Evolutionary conservation across 2,888 invertebrate species (phyloP).

Genomic region (Ectobius pallidus): DNA sequence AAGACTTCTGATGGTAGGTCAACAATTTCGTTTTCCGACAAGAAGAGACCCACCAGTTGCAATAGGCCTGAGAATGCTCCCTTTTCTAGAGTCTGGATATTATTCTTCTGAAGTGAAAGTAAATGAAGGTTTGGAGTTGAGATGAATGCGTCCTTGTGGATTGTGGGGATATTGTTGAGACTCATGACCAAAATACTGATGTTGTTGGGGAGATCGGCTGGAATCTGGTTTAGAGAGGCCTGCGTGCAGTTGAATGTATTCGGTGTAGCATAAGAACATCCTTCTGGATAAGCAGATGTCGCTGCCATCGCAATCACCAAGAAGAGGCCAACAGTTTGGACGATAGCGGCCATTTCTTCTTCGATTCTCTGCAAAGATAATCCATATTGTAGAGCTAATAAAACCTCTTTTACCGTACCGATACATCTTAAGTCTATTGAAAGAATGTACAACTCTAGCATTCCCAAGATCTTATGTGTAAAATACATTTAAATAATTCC

Average conservation of each 20-base stretch:
- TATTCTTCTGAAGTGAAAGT: background rate
- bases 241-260: background rate
- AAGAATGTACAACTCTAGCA: no score
- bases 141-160: background rate
- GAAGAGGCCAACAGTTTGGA: background rate
- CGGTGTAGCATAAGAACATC: background rate
- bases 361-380: no score
- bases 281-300: background rate
- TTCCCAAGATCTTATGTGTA: no score
- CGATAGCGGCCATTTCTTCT: background rate
- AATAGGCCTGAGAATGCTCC: background rate
- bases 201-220: background rate
- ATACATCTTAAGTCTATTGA: no score
- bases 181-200: background rate
- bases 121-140: background rate
- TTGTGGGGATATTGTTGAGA: background rate
- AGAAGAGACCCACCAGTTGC: background rate
- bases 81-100: background rate
- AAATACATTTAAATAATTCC: no score
- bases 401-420: no score
- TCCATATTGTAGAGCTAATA: no score
- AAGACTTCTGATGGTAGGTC: background rate
- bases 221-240: background rate
- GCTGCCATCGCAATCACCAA: background rate
- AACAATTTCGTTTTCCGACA: background rate